Conservation (phyloP, 2,888 invertebrate genomes). For the Torymus texanus region DNA sequence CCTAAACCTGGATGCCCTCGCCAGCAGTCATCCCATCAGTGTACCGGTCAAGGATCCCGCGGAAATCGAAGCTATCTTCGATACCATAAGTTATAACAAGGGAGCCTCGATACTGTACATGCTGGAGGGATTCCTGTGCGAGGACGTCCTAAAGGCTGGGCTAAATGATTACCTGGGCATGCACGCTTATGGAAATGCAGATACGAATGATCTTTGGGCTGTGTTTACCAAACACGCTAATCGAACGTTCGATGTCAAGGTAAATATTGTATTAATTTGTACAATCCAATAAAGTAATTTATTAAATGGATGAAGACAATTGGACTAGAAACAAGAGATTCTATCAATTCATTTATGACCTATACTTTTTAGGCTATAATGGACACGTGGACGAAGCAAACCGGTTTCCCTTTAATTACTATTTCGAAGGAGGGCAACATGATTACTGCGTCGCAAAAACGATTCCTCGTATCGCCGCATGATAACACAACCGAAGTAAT, state of each 20-base stretch:
- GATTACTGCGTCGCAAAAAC: conserved; percentile 82
- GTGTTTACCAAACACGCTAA: conserved; percentile 82
- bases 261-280: conserved; percentile 63
- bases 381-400: conserved; percentile 89
- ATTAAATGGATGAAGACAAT: too few relatives aligned
- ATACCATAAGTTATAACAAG: conserved; percentile 86
- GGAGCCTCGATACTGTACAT: conserved; percentile 84
- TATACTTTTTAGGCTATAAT: conserved; percentile 78
- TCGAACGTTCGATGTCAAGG: conserved; percentile 80
- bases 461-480: conserved; percentile 77
- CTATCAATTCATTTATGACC: too few relatives aligned
- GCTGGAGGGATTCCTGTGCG: conserved; percentile 82
- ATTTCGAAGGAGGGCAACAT: conserved; percentile 80
- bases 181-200: conserved; percentile 84
- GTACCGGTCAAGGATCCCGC: conserved; percentile 82
- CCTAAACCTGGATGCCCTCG: conserved; percentile 81
- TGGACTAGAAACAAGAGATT: too few relatives aligned
- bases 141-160: conserved; percentile 80
- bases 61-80: conserved; percentile 85
- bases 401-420: conserved; percentile 88
- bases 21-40: conserved; percentile 84
- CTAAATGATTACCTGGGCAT: conserved; percentile 82
- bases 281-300: too few relatives aligned
- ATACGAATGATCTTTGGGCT: conserved; percentile 89
- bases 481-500: conserved; percentile 77